phyloP scores from a whole-genome alignment of 2,888 invertebrate genomes.

The Drepanosiphum platanoidis region DNA sequence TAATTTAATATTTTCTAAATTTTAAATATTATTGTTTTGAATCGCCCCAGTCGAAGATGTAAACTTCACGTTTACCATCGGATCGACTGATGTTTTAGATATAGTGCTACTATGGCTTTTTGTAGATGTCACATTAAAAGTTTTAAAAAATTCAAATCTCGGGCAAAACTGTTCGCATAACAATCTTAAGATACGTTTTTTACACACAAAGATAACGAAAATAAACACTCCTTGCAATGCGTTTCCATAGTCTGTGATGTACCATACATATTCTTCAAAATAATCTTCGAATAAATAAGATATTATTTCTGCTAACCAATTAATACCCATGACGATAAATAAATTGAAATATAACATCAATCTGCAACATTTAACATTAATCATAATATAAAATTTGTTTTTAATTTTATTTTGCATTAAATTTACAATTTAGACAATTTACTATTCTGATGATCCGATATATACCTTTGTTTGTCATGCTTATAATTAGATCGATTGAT shows the following conservation, averaged over 20 bases:
- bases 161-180: constrained; percentile 66
- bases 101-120: too few relatives aligned
- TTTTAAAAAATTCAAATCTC: background rate
- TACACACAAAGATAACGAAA: constrained; percentile 55
- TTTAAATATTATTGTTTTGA: too few relatives aligned
- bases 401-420: too few relatives aligned
- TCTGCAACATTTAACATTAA: constrained; percentile 38
- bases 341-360: constrained; percentile 59
- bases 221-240: constrained; percentile 50
- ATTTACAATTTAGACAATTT: background rate
- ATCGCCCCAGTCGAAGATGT: too few relatives aligned
- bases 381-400: background rate
- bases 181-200: constrained; percentile 66
- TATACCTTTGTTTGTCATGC: constrained; percentile 69
- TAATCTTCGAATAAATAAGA: constrained; percentile 23
- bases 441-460: background rate
- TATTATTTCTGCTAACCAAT: constrained; percentile 57
- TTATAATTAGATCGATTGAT: constrained; percentile 75
- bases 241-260: constrained; percentile 65
- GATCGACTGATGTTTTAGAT: too few relatives aligned
- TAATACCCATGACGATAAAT: constrained; percentile 61
- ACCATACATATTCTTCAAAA: constrained; percentile 29
- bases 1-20: too few relatives aligned
- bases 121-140: too few relatives aligned
- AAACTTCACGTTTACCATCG: too few relatives aligned